These are phyloP conservation scores for Brachystomella parvula DNA, from an alignment of 1,140 invertebrate genomes.

Conservation along the genomic window DNA sequence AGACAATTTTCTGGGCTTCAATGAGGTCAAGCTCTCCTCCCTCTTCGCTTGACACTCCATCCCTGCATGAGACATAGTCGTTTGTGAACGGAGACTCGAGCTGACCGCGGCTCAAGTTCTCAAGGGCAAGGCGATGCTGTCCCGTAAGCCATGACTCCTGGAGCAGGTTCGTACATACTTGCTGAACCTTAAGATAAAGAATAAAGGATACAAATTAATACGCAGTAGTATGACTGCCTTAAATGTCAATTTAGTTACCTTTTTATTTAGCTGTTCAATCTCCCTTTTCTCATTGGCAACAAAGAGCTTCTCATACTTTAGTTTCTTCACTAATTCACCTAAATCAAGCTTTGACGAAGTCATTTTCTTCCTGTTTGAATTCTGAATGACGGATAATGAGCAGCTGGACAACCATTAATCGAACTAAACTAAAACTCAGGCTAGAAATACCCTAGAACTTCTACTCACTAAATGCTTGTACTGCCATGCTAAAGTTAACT, in stretches of 20 bases:
- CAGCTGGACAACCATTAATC: too few relatives aligned
- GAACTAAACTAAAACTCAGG: too few relatives aligned
- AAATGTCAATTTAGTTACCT: conserved; percentile 46
- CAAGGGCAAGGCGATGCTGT: conserved; percentile 76
- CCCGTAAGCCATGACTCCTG: conserved; percentile 81
- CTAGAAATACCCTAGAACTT: too few relatives aligned
- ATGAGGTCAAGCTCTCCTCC: conserved; percentile 74
- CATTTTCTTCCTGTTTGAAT: conserved; percentile 1
- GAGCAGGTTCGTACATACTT: conserved; percentile 55
- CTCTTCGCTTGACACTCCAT: conserved; percentile 63
- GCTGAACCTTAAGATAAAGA: conserved; percentile 49
- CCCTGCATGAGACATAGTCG: conserved; percentile 63
- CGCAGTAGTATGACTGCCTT: conserved; percentile 12
- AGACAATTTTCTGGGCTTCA: conserved; percentile 76
- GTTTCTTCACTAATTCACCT: conserved; percentile 43
- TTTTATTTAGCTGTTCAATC: conserved; percentile 63
- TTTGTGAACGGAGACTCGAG: conserved; percentile 25
- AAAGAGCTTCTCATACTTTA: conserved; percentile 65
- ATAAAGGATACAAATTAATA: neutral
- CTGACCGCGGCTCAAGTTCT: conserved; percentile 41
- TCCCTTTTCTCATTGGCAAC: conserved; percentile 61
- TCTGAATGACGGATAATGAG: too few relatives aligned
- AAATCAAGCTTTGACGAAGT: neutral
- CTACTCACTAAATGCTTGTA: too few relatives aligned
- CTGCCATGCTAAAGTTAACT: too few relatives aligned